Conservation (phyloP, 2,888 invertebrate genomes). For the Leptopterna dolabrata region DNA sequence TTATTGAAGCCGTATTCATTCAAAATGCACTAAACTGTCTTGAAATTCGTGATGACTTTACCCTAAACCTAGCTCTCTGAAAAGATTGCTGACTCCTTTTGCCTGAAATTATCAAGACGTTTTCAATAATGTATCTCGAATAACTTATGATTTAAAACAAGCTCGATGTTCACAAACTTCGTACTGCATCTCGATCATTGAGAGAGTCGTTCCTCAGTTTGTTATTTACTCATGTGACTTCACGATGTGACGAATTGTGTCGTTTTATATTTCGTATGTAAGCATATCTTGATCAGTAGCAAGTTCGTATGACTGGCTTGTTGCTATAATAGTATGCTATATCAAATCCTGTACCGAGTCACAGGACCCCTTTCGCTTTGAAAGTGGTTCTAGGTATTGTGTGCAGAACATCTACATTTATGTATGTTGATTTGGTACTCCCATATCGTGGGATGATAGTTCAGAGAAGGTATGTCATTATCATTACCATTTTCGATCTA, state of each 20-base stretch:
- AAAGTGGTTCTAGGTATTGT: not conserved
- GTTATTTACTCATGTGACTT: too few relatives aligned
- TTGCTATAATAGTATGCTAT: constrained; percentile 49
- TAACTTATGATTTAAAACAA: too few relatives aligned
- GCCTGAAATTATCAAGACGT: not conserved
- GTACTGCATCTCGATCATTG: too few relatives aligned
- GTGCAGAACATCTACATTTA: constrained; percentile 3
- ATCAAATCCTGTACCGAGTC: constrained; percentile 40
- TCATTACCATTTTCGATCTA: too few relatives aligned
- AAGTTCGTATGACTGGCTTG: constrained; percentile 37
- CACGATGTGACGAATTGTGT: too few relatives aligned
- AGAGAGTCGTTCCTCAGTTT: too few relatives aligned
- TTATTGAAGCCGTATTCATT: too few relatives aligned
- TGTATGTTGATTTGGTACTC: not conserved
- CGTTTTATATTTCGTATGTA: not conserved
- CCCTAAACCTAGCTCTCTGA: constrained; percentile 11
- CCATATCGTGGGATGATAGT: too few relatives aligned
- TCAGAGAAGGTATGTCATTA: too few relatives aligned
- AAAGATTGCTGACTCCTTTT: not conserved
- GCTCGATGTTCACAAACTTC: too few relatives aligned
- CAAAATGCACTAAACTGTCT: not conserved
- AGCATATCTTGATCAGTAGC: constrained; percentile 51
- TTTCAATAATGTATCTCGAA: too few relatives aligned
- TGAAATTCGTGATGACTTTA: not conserved
- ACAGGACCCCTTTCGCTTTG: not conserved